Percentiles rank a stretch among this genome's conserved stretches.
These are phyloP conservation scores for Acanthurus tractus DNA, from an alignment of 2,797 vertebrate genomes.

Conservation along the genomic window DNA sequence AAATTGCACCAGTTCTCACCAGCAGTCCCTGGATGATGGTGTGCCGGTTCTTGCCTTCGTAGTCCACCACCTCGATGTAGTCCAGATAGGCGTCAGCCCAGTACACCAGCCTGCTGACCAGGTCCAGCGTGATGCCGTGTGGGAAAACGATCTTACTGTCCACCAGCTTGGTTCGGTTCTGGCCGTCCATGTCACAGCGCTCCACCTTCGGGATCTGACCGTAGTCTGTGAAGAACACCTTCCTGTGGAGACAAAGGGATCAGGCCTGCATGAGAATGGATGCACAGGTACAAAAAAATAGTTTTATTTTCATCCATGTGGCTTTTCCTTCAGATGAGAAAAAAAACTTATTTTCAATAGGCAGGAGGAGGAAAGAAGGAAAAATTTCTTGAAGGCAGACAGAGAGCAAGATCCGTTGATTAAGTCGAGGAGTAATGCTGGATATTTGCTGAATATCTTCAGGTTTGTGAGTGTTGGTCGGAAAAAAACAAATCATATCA, in stretches of 20 bases:
- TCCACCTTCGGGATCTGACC: conserved; percentile 93
- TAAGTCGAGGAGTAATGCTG: not conserved
- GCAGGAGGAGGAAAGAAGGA: not conserved
- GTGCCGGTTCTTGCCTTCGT: conserved; percentile 96
- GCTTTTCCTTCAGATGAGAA: not conserved
- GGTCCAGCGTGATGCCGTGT: conserved; percentile 93
- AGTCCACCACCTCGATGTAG: conserved; percentile 98
- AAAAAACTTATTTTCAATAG: not conserved
- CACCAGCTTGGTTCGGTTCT: conserved; percentile 97
- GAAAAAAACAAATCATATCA: not conserved
- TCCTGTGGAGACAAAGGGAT: conserved; percentile 80
- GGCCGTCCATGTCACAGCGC: conserved; percentile 97
- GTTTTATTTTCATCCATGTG: conserved; percentile 7
- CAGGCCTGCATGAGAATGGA: conserved; percentile 14
- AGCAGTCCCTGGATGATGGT: conserved; percentile 96
- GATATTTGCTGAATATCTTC: not conserved
- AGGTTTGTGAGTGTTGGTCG: not conserved
- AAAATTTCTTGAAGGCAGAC: not conserved
- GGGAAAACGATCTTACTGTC: conserved; percentile 98
- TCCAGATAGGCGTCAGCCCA: conserved; percentile 98
- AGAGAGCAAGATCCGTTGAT: not conserved
- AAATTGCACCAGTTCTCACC: conserved; percentile 83
- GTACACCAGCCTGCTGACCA: conserved; percentile 95
- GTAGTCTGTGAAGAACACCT: conserved; percentile 98
- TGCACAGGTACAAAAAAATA: not conserved